Percentiles rank a stretch among this genome's conserved stretches.
These are phyloP conservation scores for Mylabris phalerata DNA, from an alignment of 1,140 invertebrate species.

Conservation along the genomic window DNA sequence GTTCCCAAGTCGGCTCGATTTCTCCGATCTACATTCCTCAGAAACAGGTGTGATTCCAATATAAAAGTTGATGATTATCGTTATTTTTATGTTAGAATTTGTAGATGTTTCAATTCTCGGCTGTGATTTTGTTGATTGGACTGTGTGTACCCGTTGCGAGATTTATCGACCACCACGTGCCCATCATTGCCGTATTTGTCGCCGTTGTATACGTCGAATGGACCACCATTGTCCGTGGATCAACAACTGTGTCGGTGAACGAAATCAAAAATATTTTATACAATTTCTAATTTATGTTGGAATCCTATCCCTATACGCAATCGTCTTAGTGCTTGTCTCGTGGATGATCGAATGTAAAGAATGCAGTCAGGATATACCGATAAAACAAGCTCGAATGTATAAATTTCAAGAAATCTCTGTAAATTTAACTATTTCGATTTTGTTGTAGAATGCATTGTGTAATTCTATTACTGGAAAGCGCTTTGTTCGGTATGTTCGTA, in stretches of 20 bases:
- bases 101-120: conserved; percentile 20
- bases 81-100: background rate
- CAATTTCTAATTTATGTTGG: conserved; percentile 82
- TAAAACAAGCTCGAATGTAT: conserved; percentile 71
- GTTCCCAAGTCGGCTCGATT: conserved; percentile 71
- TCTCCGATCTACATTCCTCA: conserved; percentile 58
- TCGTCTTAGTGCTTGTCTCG: conserved; percentile 62
- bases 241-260: conserved; percentile 90
- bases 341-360: conserved; percentile 69
- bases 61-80: background rate
- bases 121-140: conserved; percentile 69
- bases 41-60: conserved; percentile 19
- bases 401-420: background rate
- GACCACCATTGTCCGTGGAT: conserved; percentile 86
- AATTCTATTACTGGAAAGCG: conserved; percentile 73
- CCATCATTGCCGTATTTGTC: conserved; percentile 85
- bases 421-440: background rate
- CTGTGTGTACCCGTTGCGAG: conserved; percentile 76
- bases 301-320: conserved; percentile 58
- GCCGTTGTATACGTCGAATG: conserved; percentile 80
- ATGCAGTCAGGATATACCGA: conserved; percentile 57
- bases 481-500: conserved; percentile 85
- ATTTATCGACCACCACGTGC: conserved; percentile 77
- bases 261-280: conserved; percentile 91
- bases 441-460: conserved; percentile 74